Base-by-base conservation (phyloP, 1,140 invertebrate genomes). In the Cherax quadricarinatus region DNA sequence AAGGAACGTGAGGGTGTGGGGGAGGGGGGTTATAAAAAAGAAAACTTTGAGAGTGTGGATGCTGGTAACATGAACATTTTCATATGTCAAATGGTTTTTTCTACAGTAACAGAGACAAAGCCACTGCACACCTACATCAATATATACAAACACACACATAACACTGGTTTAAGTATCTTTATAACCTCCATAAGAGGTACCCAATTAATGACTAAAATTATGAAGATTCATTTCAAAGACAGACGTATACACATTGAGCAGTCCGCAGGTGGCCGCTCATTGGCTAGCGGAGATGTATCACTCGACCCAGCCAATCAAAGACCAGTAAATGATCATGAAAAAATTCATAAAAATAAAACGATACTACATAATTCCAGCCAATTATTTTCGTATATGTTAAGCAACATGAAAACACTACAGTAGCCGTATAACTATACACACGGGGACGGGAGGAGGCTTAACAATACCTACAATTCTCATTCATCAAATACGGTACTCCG, bases 61-160 rank as follows among this genome's bases (percentile, higher is more conserved):
- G 70, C 70, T 75, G 24, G 24, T 75, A 4, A 75, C 24, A 41
- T 30, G n/a, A 75, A 30, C 14, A 7, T 75, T 75, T 21, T n/a
- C n/a, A 30, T 30, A 75, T 5, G 3, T 75, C 24, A 21, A 9
- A n/a, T 75, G n/a, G 24, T 75, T 4, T 51, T 53, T 53, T 66
- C 24, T 62, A 83, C 53, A 83, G 51, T 57, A 70, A 81, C 78
- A 87, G 70, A 89, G 41, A 89, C 49, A 85, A 83, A 89, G 49
- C 81, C 80, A 73, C 66, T 66, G 66, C 60, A 83, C 88, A 82
- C 9, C 88, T 84, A 90, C 81, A 90, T 78, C 81, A 78, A 90
- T 90, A 88, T 84, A 89, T 83, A 83, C 85, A 78, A 87, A 87
- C 85, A 87, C 85, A 90, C 48, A 90, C 82, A 51, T 90, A 90